These are phyloP conservation scores for Cichlasoma orientale DNA, from an alignment of 2,797 vertebrate species.

Conservation along the genomic window DNA sequence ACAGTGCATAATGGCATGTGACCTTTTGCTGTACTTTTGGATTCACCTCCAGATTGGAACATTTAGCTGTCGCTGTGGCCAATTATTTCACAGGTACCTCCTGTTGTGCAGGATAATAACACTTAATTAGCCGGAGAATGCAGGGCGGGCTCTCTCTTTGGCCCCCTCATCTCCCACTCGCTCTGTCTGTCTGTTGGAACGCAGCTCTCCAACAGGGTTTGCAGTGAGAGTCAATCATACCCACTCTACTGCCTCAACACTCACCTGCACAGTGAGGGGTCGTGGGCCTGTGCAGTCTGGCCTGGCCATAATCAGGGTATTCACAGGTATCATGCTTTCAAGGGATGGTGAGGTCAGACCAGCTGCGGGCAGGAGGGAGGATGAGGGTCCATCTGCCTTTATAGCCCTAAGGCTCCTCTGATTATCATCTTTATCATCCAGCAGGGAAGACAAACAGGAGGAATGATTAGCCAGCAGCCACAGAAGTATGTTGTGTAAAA, in stretches of 20 bases:
- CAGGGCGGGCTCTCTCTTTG: conserved; percentile 38
- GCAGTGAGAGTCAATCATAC: conserved; percentile 76
- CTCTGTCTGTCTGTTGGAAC: conserved; percentile 56
- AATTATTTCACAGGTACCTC: conserved; percentile 85
- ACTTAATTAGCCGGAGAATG: conserved; percentile 81
- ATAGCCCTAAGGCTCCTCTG: conserved; percentile 53
- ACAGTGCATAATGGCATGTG: conserved; percentile 72
- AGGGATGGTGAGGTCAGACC: conserved; percentile 59
- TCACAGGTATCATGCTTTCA: conserved; percentile 73
- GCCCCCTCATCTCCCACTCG: conserved; percentile 30
- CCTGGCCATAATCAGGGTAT: conserved; percentile 68
- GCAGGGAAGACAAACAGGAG: conserved; percentile 35
- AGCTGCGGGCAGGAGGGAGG: conserved; percentile 32
- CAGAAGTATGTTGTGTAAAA: conserved; percentile 28
- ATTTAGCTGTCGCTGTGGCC: conserved; percentile 81
- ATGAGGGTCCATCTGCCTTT: conserved; percentile 68
- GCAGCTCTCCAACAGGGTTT: conserved; percentile 51
- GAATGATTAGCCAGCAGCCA: conserved; percentile 40
- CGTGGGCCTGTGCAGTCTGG: conserved; percentile 39
- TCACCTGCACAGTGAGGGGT: conserved; percentile 70
- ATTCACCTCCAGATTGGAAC: conserved; percentile 81
- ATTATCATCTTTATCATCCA: conserved; percentile 44
- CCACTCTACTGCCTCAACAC: conserved; percentile 65
- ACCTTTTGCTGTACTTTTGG: conserved; percentile 79
- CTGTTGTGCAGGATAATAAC: conserved; percentile 82